phyloP scores from a whole-genome alignment of 1,140 invertebrate genomes.

The Oscheius sp. region DNA sequence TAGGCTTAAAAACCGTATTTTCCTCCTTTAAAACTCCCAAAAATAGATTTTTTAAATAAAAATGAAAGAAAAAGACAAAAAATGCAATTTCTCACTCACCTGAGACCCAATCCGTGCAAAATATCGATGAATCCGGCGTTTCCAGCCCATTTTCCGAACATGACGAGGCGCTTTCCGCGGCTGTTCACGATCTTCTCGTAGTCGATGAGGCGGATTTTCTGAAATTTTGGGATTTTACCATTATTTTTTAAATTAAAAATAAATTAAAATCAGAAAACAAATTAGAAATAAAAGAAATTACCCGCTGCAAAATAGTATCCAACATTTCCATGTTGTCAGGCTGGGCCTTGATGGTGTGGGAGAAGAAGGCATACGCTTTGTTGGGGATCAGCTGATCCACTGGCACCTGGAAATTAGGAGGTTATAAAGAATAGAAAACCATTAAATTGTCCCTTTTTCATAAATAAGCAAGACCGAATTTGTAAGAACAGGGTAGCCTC shows the following conservation, averaged over 20 bases:
- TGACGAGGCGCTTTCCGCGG: conserved; percentile 83
- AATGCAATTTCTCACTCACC: no score
- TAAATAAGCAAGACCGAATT: no score
- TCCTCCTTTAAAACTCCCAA: neutral
- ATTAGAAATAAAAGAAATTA: conserved; percentile 55
- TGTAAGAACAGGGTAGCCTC: no score
- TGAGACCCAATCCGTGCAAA: conserved; percentile 87
- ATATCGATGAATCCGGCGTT: conserved; percentile 99
- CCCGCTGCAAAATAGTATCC: conserved; percentile 89
- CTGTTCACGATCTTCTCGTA: conserved; percentile 93
- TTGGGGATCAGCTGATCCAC: conserved; percentile 86
- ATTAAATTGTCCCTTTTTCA: neutral
- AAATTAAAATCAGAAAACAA: no score
- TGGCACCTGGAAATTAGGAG: conserved; percentile 69
- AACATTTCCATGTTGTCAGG: conserved; percentile 94
- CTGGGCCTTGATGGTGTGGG: conserved; percentile 98
- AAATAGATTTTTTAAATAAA: no score
- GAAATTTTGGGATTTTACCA: no score
- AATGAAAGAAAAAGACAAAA: no score
- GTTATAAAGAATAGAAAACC: neutral
- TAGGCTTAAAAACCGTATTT: no score
- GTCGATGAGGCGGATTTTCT: conserved; percentile 89
- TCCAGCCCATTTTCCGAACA: conserved; percentile 97
- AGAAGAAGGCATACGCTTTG: conserved; percentile 97
- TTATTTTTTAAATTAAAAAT: no score